Evolutionary conservation across 2,797 vertebrate species (phyloP), one percentile per base, ranked within the genome.

Genomic region (Eulemur mongoz): DNA sequence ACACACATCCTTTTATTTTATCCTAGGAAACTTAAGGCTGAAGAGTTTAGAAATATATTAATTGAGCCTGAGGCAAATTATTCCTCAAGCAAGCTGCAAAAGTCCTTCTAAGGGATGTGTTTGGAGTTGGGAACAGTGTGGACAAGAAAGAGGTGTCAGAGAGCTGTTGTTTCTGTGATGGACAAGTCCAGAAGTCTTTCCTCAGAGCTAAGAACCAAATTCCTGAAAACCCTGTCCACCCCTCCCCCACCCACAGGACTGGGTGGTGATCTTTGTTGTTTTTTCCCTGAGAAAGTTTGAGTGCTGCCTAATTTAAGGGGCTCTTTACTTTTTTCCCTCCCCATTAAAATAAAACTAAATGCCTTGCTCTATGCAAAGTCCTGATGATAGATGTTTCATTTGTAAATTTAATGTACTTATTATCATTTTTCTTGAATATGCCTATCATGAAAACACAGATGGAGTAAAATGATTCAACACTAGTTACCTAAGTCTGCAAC

Each of bases 21-120:
- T 97, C 96, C 87, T 97, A 96, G 97, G 97, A 98, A 98, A 96
- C 87, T 98, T 97, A 90, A 97, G 83, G 79, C 79, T 97, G 96
- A 98, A 94, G 97, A 95, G 76, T 89, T 97, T 14, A 22, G 92
- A 97, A 93, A 80, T 93, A 90, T 2, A 23, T 94, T 96, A 90
- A 95, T 96, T 69, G 93, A 94, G 85, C 93, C 97, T 97, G 94
- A 97, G 93, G 95, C 94, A 82, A 82, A 87, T 96, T 80, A 54
- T 13, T 90, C 87, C 91, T 87, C 89, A 96, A 91, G 93, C 95
- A 94, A 97, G 91, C 93, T 94, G 87, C 94, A 93, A 85, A 96
- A 96, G 72, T 90, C 82, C 48, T 95, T 91, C 93, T 97, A 97
- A 92, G 75, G 95, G 94, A 93, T 97, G 94, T 97, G 97, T 94